Evolutionary conservation across 2,888 invertebrate genomes (phyloP).

Genomic region (Folsomia candida): DNA sequence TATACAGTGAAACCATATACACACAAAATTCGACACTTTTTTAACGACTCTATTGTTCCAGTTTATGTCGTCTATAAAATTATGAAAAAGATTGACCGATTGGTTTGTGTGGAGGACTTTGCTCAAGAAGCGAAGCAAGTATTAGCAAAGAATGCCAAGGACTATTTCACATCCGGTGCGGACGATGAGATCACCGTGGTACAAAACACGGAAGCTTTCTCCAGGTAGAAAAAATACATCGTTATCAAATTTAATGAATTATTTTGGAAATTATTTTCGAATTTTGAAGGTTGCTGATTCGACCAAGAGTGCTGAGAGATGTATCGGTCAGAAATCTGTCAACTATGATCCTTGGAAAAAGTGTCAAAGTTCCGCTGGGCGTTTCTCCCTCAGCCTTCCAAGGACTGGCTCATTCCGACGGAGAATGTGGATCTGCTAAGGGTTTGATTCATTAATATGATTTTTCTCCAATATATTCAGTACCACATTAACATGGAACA

Average conservation of each 20-base stretch:
- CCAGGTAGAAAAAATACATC: too few species aligned
- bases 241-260: too few species aligned
- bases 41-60: too few species aligned
- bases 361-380: conserved; percentile 71
- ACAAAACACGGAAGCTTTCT: conserved; percentile 74
- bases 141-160: conserved; percentile 68
- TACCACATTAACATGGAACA: too few species aligned
- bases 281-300: conserved; percentile 59
- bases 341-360: conserved; percentile 65
- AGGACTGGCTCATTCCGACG: conserved; percentile 82
- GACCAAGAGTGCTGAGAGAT: conserved; percentile 73
- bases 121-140: conserved; percentile 67
- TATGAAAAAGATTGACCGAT: conserved; percentile 50
- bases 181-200: conserved; percentile 71
- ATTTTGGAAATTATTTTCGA: too few species aligned
- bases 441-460: too few species aligned
- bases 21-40: too few species aligned
- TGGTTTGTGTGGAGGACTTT: conserved; percentile 72
- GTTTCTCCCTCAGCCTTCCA: conserved; percentile 89
- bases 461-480: too few species aligned
- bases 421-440: conserved; percentile 77
- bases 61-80: too few species aligned
- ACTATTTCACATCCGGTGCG: conserved; percentile 84
- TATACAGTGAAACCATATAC: too few species aligned
- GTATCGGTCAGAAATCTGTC: conserved; percentile 65